Conservation (phyloP, 92 coral and sea anemone genomes). For the Bergia puertoricense region DNA sequence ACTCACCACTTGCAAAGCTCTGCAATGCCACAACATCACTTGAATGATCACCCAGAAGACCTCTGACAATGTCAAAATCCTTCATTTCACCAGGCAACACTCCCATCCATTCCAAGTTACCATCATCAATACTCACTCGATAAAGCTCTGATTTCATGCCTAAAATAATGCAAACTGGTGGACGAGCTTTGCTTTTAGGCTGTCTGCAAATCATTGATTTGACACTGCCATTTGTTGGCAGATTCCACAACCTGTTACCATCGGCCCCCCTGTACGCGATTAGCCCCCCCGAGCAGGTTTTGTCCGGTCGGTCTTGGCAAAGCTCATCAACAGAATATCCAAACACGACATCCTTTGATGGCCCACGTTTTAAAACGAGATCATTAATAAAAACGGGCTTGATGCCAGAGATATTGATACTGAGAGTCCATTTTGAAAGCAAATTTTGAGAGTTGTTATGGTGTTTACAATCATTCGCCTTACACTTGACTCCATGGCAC, state of each 20-base stretch:
- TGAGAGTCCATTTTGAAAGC: slow-evolving; percentile 59
- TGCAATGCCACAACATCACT: slow-evolving; percentile 61
- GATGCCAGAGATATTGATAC: slow-evolving; percentile 60
- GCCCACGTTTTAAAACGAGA: neutral
- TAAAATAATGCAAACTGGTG: slow-evolving; percentile 2
- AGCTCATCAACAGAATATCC: slow-evolving; percentile 21
- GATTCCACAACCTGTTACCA: slow-evolving; percentile 2
- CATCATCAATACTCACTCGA: slow-evolving; percentile 24
- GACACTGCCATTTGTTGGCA: slow-evolving; percentile 8
- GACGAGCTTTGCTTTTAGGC: neutral
- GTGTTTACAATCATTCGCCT: slow-evolving; percentile 51
- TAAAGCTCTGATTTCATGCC: slow-evolving; percentile 21
- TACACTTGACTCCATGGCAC: slow-evolving; percentile 73
- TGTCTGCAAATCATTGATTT: slow-evolving; percentile 1
- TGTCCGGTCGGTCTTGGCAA: slow-evolving; percentile 5
- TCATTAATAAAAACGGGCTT: slow-evolving; percentile 8
- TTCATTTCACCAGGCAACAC: slow-evolving; percentile 30
- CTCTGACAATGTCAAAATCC: slow-evolving; percentile 57
- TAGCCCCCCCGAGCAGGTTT: slow-evolving; percentile 3
- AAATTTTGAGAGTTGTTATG: neutral
- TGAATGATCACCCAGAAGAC: slow-evolving; percentile 52
- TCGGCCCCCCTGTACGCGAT: neutral
- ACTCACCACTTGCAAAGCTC: neutral
- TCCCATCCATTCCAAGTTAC: slow-evolving; percentile 64
- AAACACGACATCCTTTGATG: neutral